phyloP scores from a whole-genome alignment of 2,797 vertebrate genomes.

The Helostoma temminkii region DNA sequence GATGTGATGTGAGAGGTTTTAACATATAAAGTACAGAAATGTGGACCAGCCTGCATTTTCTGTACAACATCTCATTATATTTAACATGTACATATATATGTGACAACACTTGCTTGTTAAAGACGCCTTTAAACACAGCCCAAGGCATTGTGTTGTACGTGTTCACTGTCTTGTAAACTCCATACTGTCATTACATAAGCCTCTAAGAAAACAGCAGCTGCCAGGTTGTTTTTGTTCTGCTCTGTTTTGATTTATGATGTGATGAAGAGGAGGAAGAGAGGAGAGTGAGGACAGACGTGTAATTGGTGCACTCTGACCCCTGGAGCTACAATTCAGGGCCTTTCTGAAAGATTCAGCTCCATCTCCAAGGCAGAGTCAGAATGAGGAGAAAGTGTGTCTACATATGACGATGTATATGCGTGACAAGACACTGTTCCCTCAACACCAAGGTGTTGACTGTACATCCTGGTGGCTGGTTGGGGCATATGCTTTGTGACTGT shows the following conservation, averaged over 20 bases:
- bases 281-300: conserved; percentile 53
- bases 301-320: conserved; percentile 59
- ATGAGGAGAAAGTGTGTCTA: conserved; percentile 34
- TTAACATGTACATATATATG: conserved; percentile 43
- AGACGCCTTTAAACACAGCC: conserved; percentile 51
- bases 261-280: conserved; percentile 9
- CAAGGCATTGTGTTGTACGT: conserved; percentile 14
- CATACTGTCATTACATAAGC: conserved; percentile 30
- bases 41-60: conserved; percentile 16
- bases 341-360: conserved; percentile 12
- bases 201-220: conserved; percentile 59
- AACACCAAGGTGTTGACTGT: conserved; percentile 53
- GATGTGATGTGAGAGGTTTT: conserved; percentile 52
- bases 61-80: conserved; percentile 67
- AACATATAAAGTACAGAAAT: conserved; percentile 8
- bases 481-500: neutral
- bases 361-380: conserved; percentile 20
- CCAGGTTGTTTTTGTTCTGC: conserved; percentile 31
- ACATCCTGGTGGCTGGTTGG: conserved; percentile 67
- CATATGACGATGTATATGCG: conserved; percentile 34
- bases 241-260: conserved; percentile 56
- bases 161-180: conserved; percentile 64
- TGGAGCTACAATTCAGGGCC: conserved; percentile 19
- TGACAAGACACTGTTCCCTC: conserved; percentile 50
- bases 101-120: conserved; percentile 63